Evolutionary conservation across 2,888 invertebrate genomes (phyloP), one percentile per base, ranked within the genome.

Genomic region (Agrotis ipsilon): DNA sequence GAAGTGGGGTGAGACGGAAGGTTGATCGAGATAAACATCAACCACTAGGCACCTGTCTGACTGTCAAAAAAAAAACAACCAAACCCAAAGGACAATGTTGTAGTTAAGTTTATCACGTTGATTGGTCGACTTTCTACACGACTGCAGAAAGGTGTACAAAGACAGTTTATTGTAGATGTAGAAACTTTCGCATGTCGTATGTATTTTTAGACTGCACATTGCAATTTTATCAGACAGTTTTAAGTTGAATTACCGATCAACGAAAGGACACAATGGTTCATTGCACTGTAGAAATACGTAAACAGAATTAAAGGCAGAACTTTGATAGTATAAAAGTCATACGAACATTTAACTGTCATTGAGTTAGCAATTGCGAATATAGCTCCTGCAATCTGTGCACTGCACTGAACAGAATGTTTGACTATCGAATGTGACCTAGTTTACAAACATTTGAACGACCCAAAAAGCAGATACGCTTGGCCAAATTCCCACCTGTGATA

Each of bases 21-120:
- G 83, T 77, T 66, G 67, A 80, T 84, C 72, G 84, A 82, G 87
- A 86, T 87, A 82, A 80, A 70, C 67, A 83, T 83, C 86, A 77
- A 78, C 75, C 78, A 74, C 80, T 78, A 66, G 73, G 66, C 88
- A 85, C 85, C 87, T 85, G 88, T 84, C 84, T 21, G 60, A 18
- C 45, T 3, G 32, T 45, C 2, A 19, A 32, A 76, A 74, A 77
- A 83, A 75, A 68, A 69, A 55, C 54, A 61, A 24, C 67, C 59
- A 58, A 62, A 73, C 72, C 66, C 48, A 72, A 48, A 68, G 64
- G 67, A 73, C 54, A 67, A 43, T 48, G 39, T 18, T 48, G n/a
- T 61, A 32, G 51, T 27, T 13, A 16, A 18, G 45, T 14, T 24
- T 63, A 55, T 65, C 61, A 21, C 14, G n/a, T 16, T 62, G 64